Conservation (phyloP, 2,113 vertebrate genomes). For the Cranoglanis bouderius region DNA sequence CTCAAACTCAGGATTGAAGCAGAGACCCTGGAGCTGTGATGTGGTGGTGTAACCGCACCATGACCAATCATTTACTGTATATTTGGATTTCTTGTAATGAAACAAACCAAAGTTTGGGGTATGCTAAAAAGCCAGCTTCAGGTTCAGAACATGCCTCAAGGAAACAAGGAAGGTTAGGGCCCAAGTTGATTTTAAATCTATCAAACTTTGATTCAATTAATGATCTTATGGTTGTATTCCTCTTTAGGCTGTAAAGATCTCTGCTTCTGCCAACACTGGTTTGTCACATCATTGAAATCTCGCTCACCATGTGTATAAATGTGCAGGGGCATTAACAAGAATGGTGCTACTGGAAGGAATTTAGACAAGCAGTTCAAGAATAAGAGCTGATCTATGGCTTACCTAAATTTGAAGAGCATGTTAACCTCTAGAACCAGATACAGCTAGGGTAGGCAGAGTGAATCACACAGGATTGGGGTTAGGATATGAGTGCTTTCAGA, state of each 20-base stretch:
- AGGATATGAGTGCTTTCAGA: slow-evolving; percentile 48
- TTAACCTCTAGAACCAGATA: slow-evolving; percentile 59
- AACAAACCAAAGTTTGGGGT: slow-evolving; percentile 32
- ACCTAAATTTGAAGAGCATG: slow-evolving; percentile 53
- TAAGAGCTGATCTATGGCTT: slow-evolving; percentile 59
- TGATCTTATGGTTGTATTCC: neutral
- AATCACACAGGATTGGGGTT: slow-evolving; percentile 51
- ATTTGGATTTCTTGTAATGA: neutral
- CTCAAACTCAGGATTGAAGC: neutral
- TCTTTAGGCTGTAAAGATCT: slow-evolving; percentile 5
- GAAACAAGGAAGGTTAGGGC: slow-evolving; percentile 34
- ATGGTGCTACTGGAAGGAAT: slow-evolving; percentile 44
- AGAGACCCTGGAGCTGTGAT: neutral
- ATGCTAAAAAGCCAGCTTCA: slow-evolving; percentile 27
- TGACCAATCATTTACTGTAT: neutral
- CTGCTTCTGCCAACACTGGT: neutral
- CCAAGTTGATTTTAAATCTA: slow-evolving; percentile 35
- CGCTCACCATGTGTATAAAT: neutral
- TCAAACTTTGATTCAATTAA: slow-evolving; percentile 18
- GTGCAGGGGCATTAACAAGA: neutral
- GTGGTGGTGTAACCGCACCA: neutral
- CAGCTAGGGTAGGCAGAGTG: slow-evolving; percentile 58
- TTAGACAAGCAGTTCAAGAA: slow-evolving; percentile 54
- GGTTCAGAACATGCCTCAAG: slow-evolving; percentile 46
- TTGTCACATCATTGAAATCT: slow-evolving; percentile 20